phyloP scores from a whole-genome alignment of 2,113 vertebrate genomes.

The Siniperca chuatsi region DNA sequence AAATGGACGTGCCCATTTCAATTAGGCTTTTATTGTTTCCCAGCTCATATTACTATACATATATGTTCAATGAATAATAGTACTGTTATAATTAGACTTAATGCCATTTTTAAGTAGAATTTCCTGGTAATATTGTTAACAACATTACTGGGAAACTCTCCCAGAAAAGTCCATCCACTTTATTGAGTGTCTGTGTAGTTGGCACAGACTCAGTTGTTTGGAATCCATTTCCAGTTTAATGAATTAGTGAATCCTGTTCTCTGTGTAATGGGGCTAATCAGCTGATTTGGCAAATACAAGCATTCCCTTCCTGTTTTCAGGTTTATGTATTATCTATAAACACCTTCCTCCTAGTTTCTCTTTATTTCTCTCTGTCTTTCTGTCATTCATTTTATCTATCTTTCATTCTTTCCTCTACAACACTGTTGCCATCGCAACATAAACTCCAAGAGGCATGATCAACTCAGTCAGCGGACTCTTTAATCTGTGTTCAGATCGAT shows the following conservation, averaged over 20 bases:
- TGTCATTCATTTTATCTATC: neutral
- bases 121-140: neutral
- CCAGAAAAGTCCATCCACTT: slow-evolving; percentile 3
- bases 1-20: neutral
- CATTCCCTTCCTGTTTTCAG: neutral
- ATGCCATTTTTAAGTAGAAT: neutral
- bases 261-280: neutral
- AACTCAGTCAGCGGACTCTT: slow-evolving; percentile 5
- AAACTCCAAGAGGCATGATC: neutral
- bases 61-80: neutral
- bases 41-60: no score
- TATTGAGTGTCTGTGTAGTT: slow-evolving; percentile 10
- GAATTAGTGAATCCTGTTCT: neutral
- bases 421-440: slow-evolving; percentile 30
- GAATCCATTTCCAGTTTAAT: slow-evolving; percentile 20
- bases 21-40: no score
- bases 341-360: neutral
- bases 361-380: no score
- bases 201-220: slow-evolving; percentile 5
- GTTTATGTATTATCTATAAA: neutral
- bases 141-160: neutral
- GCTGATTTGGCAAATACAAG: slow-evolving; percentile 5
- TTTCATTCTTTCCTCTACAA: neutral
- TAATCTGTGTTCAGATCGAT: slow-evolving; percentile 18
- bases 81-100: neutral